These are phyloP conservation scores for Myocastor coypus DNA, from an alignment of 2,113 vertebrate species.

Conservation along the genomic window DNA sequence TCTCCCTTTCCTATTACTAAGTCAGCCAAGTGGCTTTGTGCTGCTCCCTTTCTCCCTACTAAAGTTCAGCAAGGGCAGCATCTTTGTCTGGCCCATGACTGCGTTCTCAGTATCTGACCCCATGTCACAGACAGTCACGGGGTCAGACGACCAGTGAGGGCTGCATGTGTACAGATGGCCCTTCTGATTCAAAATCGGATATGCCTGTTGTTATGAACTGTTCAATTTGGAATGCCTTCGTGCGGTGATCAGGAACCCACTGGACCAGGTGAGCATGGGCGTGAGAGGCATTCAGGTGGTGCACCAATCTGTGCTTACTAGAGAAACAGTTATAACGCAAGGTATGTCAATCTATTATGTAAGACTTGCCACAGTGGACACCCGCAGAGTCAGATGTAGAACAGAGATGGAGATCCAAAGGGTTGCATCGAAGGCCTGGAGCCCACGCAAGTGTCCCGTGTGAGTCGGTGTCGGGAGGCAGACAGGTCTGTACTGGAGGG, in stretches of 20 bases:
- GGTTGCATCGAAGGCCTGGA: background rate
- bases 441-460: background rate
- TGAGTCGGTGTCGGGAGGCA: background rate
- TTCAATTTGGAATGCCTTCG: background rate
- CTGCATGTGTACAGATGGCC: too few species aligned
- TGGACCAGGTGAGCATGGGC: rapidly evolving
- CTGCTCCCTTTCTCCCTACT: background rate
- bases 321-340: background rate
- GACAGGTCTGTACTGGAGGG: too few species aligned
- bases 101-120: background rate
- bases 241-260: background rate
- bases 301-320: background rate
- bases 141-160: background rate
- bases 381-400: background rate
- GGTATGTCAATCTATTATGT: too few species aligned
- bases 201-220: background rate
- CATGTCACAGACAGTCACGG: background rate
- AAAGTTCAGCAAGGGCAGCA: background rate
- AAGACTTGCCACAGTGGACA: background rate
- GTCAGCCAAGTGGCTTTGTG: background rate
- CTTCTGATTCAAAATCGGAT: background rate
- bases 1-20: background rate
- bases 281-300: rapidly evolving
- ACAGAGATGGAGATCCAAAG: background rate
- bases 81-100: background rate